Conservation (phyloP, 2,888 invertebrate genomes). For the Coremacera marginata region DNA sequence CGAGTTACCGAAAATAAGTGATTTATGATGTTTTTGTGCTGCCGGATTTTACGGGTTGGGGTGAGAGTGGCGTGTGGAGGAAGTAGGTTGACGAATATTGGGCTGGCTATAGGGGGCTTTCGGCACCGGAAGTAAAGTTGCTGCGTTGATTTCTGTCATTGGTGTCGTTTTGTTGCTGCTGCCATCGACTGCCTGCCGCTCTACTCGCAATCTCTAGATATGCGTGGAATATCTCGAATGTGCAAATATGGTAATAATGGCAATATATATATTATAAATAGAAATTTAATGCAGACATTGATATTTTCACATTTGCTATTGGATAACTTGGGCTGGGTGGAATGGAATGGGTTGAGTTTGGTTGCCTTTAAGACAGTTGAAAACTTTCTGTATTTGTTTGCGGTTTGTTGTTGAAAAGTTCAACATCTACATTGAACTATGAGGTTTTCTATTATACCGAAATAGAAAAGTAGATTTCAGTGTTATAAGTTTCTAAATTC, state of each 20-base stretch:
- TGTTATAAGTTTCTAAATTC: no score
- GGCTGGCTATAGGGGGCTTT: background rate
- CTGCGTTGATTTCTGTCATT: background rate
- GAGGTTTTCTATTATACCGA: background rate
- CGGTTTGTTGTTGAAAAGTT: background rate
- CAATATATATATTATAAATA: constrained; percentile 39
- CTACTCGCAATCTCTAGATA: background rate
- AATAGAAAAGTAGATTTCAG: background rate
- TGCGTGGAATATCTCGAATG: constrained; percentile 32
- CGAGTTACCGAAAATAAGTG: constrained; percentile 36
- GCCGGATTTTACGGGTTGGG: background rate
- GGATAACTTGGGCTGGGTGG: background rate
- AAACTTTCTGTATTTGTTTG: no score
- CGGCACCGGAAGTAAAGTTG: background rate
- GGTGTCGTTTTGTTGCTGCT: background rate
- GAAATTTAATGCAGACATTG: constrained; percentile 38
- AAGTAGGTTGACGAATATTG: background rate
- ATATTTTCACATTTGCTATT: constrained; percentile 20
- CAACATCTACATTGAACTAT: background rate
- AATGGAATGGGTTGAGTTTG: background rate
- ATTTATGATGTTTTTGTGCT: constrained; percentile 40
- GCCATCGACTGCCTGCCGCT: background rate
- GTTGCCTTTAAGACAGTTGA: no score
- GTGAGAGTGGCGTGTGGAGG: background rate
- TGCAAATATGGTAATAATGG: constrained; percentile 38